These are phyloP conservation scores for Neosilurus mollespiculum DNA, from an alignment of 2,797 vertebrate genomes.

Conservation along the genomic window DNA sequence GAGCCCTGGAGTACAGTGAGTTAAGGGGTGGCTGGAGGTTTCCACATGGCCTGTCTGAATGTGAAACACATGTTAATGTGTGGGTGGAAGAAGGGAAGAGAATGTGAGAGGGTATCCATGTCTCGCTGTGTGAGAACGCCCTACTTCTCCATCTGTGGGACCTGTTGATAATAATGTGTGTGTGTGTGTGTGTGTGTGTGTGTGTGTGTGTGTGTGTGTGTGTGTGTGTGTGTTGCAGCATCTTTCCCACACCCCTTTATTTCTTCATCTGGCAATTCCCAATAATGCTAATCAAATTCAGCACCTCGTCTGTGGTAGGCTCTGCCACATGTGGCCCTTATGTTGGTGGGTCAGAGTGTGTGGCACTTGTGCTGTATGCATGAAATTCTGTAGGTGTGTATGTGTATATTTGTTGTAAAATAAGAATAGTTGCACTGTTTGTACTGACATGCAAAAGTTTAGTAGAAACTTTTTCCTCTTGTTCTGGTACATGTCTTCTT, in stretches of 20 bases:
- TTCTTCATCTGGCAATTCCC: conserved; percentile 58
- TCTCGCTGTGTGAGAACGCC: conserved; percentile 79
- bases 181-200: conserved; percentile 40
- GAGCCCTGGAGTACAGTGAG: conserved; percentile 52
- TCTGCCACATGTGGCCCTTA: conserved; percentile 33
- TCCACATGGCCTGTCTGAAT: conserved; percentile 78
- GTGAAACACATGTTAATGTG: conserved; percentile 81
- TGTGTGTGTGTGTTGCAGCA: conserved; percentile 44
- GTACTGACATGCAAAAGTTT: conserved; percentile 34
- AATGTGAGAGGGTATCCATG: conserved; percentile 80
- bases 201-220: conserved; percentile 21
- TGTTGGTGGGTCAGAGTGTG: conserved; percentile 20
- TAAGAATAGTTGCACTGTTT: background rate
- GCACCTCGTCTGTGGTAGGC: conserved; percentile 45
- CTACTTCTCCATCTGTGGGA: conserved; percentile 77
- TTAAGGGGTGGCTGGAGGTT: conserved; percentile 67
- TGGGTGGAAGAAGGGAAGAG: conserved; percentile 75
- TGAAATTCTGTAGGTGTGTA: conserved; percentile 18
- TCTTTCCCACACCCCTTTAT: conserved; percentile 62
- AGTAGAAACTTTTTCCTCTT: conserved; percentile 36
- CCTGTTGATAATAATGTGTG: conserved; percentile 69
- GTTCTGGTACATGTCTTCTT: conserved; percentile 69
- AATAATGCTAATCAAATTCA: conserved; percentile 63
- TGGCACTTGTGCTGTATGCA: conserved; percentile 30
- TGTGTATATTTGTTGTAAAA: conserved; percentile 35